Evolutionary conservation across 2,113 vertebrate genomes (phyloP), one percentile per base, ranked within the genome.

Genomic region (Oxygymnocypris stewartii): DNA sequence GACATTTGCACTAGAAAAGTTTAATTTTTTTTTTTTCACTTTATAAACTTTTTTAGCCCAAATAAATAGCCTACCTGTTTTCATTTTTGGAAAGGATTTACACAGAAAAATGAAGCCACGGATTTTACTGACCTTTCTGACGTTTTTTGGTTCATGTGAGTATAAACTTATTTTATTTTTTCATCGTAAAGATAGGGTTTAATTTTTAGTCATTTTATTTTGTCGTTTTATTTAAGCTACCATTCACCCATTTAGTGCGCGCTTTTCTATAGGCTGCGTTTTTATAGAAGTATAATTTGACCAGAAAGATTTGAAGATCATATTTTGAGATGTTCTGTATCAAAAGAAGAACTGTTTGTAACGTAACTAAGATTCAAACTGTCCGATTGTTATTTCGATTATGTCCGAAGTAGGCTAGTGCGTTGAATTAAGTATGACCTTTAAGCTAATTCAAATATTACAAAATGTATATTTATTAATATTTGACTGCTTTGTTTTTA

Each of bases 81-180:
- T 79, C 23, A 85, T 10, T 0, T 44, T 18, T 54, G 82, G 47
- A 86, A 63, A 76, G 87, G 91, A 91, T 90, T 88, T 74, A 83
- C 25, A 78, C 76, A 88, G 49, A 82, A 92, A 87, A 73, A 95
- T 95, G 93, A 93, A 92, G 88, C 85, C 90, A 59, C 90, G 91
- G 69, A 78, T 92, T 83, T 23, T 92, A 20, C 84, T 93, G 79
- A 44, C n/a, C 73, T 88, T 83, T 63, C 79, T 90, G 87, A 89
- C 85, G 11, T 51, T 92, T 63, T 79, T 74, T 80, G 90, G 85
- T 87, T 90, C 91, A 37, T 87, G 95, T 96, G 89, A 96, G 95
- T 95, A 91, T 82, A 23, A 51, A 5, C 16, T 18, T 78, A 3
- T n/a, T 37, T 37, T 40, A 42, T 49, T 75, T 59, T 54, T 18